phyloP scores from a whole-genome alignment of 1,140 invertebrate genomes.

The Lucilia sericata region DNA sequence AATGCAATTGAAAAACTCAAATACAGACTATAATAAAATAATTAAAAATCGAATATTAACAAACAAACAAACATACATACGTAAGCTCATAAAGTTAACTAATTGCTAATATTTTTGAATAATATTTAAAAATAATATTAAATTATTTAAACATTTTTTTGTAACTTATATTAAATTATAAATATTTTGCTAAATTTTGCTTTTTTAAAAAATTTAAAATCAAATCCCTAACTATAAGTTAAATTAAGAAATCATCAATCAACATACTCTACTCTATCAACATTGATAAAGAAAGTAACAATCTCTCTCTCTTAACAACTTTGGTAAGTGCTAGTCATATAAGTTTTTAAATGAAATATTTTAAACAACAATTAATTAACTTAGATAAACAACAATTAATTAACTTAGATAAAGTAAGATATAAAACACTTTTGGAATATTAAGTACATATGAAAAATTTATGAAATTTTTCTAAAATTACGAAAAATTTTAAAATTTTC shows the following conservation, averaged over 20 bases:
- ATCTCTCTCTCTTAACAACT: conserved; percentile 13
- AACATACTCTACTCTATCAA: conserved; percentile 17
- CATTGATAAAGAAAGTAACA: not conserved
- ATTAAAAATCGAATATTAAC: not conserved
- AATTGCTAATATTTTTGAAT: not conserved
- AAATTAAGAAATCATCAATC: not conserved
- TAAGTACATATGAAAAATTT: not conserved
- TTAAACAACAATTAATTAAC: no score
- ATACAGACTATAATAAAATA: not conserved
- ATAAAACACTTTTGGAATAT: no score
- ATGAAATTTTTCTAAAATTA: not conserved
- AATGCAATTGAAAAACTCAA: not conserved
- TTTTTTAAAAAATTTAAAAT: not conserved
- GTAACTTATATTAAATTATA: not conserved
- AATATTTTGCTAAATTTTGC: not conserved
- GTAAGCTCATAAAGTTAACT: conserved; percentile 13
- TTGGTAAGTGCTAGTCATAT: not conserved
- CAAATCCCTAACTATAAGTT: not conserved
- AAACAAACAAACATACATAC: not conserved
- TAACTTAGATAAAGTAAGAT: no score
- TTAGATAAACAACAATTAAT: no score
- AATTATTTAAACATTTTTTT: not conserved
- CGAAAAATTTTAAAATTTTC: not conserved
- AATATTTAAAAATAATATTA: not conserved
- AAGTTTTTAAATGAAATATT: not conserved